A percentile compares a stretch with the other conserved stretches of the same genome.
These are phyloP conservation scores for Lamproptera curius DNA, from an alignment of 2,888 invertebrate species.

Conservation along the genomic window DNA sequence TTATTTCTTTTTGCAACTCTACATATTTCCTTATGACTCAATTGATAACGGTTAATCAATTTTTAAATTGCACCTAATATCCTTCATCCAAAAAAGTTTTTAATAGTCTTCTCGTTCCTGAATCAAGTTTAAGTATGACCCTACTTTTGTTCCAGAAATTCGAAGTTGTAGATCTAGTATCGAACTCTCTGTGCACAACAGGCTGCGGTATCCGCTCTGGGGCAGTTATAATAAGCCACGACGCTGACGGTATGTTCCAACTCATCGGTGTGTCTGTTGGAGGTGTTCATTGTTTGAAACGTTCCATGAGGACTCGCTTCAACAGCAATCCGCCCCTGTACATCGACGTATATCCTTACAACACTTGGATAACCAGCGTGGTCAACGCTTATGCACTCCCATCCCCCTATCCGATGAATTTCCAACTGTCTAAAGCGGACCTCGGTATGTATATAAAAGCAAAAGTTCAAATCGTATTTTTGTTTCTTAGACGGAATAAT, in stretches of 20 bases:
- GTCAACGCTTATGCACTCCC: conserved; percentile 55
- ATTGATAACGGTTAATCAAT: no score
- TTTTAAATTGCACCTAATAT: no score
- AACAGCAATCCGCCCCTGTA: conserved; percentile 56
- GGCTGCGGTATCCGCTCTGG: conserved; percentile 61
- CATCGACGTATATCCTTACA: conserved; percentile 62
- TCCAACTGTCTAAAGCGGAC: conserved; percentile 27
- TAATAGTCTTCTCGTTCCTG: no score
- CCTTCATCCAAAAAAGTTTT: no score
- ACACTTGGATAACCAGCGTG: conserved; percentile 57
- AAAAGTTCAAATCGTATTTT: no score
- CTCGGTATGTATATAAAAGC: no score
- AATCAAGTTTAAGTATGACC: no score
- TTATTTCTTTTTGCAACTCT: no score
- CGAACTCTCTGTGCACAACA: conserved; percentile 57
- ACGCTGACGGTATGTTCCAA: conserved; percentile 49
- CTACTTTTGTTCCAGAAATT: background rate
- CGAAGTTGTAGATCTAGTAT: conserved; percentile 43
- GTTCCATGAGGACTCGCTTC: conserved; percentile 47
- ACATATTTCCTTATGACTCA: no score
- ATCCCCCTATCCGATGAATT: conserved; percentile 48
- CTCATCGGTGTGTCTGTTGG: conserved; percentile 54
- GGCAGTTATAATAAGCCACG: conserved; percentile 53
- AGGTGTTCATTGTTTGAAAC: conserved; percentile 43
- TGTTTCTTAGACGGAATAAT: no score